A percentile compares a stretch with the other conserved stretches of the same genome.
Evolutionary conservation across 1,140 invertebrate genomes (phyloP).

Genomic region (Wiebesia pumilae): DNA sequence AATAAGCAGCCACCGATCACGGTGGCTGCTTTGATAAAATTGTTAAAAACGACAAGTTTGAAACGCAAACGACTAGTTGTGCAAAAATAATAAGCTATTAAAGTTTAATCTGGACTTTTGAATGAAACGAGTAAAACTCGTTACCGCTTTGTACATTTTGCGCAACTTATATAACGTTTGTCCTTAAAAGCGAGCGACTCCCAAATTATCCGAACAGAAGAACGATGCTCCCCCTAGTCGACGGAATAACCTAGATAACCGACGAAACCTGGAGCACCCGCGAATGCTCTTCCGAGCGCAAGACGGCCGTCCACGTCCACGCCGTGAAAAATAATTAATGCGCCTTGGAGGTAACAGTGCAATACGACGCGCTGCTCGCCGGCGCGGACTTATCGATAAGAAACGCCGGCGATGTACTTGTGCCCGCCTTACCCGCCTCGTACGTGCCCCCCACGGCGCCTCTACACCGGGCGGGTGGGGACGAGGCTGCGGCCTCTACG

Average conservation of each 20-base stretch:
- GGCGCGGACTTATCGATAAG: slow-evolving; percentile 28
- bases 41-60: neutral
- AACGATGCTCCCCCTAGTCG: neutral
- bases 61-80: neutral
- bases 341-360: neutral
- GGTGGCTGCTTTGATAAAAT: neutral
- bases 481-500: neutral
- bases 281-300: no score
- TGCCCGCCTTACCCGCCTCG: neutral
- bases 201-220: neutral
- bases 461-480: neutral
- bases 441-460: slow-evolving; percentile 11
- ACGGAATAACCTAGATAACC: neutral
- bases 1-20: neutral
- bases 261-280: no score
- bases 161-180: neutral
- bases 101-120: neutral
- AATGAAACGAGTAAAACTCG: neutral
- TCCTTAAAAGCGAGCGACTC: neutral
- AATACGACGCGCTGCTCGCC: neutral
- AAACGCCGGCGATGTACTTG: neutral
- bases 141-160: neutral
- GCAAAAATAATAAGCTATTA: neutral
- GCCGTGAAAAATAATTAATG: neutral
- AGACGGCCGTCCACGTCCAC: neutral